Evolutionary conservation across 2,797 vertebrate species (phyloP).

Genomic region (Sebastes taczanowskii): DNA sequence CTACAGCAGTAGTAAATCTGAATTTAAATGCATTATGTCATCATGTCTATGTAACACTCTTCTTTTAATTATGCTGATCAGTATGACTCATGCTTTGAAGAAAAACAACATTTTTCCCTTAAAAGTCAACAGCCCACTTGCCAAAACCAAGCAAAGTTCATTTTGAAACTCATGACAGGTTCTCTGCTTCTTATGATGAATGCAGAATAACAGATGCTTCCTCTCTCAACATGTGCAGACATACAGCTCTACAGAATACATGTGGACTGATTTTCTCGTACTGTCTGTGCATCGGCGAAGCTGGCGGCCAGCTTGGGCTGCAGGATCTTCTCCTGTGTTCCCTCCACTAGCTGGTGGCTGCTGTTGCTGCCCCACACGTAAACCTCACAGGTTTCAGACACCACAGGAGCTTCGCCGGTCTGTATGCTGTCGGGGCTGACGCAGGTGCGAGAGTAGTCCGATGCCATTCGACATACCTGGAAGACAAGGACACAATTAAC

Average conservation of each 20-base stretch:
- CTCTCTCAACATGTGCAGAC: neutral
- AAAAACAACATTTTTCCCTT: neutral
- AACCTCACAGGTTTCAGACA: slow-evolving; percentile 97
- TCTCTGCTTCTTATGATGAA: neutral
- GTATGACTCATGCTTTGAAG: neutral
- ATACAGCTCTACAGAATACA: neutral
- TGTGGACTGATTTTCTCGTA: slow-evolving; percentile 35
- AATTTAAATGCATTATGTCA: neutral
- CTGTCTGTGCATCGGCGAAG: slow-evolving; percentile 86
- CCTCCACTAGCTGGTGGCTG: slow-evolving; percentile 88
- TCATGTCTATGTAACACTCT: neutral
- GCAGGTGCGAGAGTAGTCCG: slow-evolving; percentile 97
- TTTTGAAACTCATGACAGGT: neutral
- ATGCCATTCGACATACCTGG: slow-evolving; percentile 97
- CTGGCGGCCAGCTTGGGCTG: slow-evolving; percentile 86
- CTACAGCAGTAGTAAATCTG: neutral
- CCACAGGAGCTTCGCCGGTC: slow-evolving; percentile 89
- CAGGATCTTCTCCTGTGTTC: slow-evolving; percentile 87
- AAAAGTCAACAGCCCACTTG: neutral
- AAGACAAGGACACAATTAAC: neutral
- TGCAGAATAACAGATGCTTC: neutral
- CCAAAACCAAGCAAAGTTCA: neutral
- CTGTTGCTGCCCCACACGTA: slow-evolving; percentile 92
- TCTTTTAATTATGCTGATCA: neutral
- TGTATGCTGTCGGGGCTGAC: slow-evolving; percentile 97